phyloP scores from a whole-genome alignment of 2,113 vertebrate genomes.

The Chamaetylas fuelleborni region DNA sequence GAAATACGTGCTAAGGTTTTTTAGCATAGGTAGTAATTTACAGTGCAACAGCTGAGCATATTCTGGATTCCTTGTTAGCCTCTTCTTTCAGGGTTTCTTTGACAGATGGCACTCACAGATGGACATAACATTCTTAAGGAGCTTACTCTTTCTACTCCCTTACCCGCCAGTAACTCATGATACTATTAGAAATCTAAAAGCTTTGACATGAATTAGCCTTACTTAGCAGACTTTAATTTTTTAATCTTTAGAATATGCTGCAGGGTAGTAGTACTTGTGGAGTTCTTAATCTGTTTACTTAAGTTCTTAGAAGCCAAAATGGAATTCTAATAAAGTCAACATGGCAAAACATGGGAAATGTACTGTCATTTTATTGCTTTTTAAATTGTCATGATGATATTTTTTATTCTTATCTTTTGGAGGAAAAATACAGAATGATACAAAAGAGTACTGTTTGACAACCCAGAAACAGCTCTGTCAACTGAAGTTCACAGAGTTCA shows the following conservation, averaged over 20 bases:
- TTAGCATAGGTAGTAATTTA: constrained; percentile 21
- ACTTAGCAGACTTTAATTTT: constrained; percentile 67
- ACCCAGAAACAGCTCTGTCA: neutral
- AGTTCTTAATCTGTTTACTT: constrained; percentile 49
- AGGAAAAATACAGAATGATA: neutral
- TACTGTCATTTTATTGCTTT: neutral
- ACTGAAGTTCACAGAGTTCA: neutral
- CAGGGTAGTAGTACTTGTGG: neutral
- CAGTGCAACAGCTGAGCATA: constrained; percentile 51
- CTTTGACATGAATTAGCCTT: constrained; percentile 67
- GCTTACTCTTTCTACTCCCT: constrained; percentile 80
- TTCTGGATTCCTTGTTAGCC: constrained; percentile 51
- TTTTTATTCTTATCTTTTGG: neutral
- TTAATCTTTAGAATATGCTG: constrained; percentile 60
- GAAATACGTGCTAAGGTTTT: neutral
- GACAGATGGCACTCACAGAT: constrained; percentile 84
- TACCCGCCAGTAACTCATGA: constrained; percentile 47
- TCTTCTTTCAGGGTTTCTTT: constrained; percentile 54
- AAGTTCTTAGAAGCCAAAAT: constrained; percentile 31
- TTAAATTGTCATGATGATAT: neutral
- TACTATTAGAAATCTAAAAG: constrained; percentile 61
- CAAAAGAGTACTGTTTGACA: neutral
- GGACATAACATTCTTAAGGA: constrained; percentile 79
- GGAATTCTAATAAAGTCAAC: neutral
- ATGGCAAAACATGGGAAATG: neutral